phyloP scores from a whole-genome alignment of 2,888 invertebrate species.

The Chrysomela aeneicollis region DNA sequence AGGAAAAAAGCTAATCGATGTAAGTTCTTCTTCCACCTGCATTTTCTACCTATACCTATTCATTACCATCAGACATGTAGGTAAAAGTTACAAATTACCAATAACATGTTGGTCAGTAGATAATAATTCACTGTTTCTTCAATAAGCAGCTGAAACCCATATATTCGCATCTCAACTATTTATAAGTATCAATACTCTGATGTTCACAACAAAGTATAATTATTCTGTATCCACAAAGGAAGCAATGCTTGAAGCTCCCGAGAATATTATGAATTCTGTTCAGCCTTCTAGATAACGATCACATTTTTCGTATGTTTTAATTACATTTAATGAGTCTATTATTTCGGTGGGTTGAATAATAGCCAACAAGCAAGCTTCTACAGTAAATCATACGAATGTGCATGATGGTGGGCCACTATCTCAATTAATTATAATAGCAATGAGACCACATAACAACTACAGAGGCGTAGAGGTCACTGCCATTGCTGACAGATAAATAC shows the following conservation, averaged over 20 bases:
- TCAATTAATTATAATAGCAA: constrained; percentile 50
- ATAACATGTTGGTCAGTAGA: not conserved
- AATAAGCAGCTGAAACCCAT: not conserved
- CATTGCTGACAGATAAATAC: not conserved
- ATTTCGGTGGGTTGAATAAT: constrained; percentile 43
- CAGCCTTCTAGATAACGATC: constrained; percentile 39
- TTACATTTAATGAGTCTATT: constrained; percentile 49
- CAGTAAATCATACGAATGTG: constrained; percentile 43
- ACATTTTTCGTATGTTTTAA: constrained; percentile 45
- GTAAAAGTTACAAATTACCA: not conserved
- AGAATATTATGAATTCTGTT: constrained; percentile 40
- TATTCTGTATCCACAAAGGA: constrained; percentile 9
- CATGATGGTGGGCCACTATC: constrained; percentile 41
- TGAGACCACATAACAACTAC: constrained; percentile 43
- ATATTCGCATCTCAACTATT: not conserved
- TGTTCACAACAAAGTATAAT: constrained; percentile 1
- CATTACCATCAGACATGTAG: no score
- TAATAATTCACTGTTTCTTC: not conserved
- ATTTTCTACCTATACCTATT: not conserved
- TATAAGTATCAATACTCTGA: not conserved
- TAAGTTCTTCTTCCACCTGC: not conserved
- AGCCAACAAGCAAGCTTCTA: constrained; percentile 37
- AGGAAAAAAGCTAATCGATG: not conserved
- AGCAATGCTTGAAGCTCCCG: constrained; percentile 13
- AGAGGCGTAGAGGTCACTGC: constrained; percentile 48